phyloP scores from a whole-genome alignment of 1,140 invertebrate genomes.

The Pinna nobilis region DNA sequence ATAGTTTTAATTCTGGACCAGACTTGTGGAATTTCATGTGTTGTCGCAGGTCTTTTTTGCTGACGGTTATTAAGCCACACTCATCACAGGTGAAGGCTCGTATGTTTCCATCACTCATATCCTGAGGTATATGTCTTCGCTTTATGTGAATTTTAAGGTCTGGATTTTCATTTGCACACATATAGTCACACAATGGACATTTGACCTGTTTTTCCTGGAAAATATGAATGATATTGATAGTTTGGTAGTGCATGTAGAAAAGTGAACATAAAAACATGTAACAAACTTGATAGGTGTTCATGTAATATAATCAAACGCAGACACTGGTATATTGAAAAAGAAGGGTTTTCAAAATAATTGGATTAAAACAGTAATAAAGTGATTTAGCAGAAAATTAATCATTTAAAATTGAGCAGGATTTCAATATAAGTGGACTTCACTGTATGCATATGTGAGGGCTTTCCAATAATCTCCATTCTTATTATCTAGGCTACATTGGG shows the following conservation, averaged over 20 bases:
- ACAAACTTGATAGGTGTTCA: too few species aligned
- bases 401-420: too few species aligned
- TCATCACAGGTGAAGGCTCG: conserved; percentile 60
- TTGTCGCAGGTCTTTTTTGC: conserved; percentile 68
- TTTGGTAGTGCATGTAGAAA: not conserved
- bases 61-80: conserved; percentile 62
- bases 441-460: too few species aligned
- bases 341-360: too few species aligned
- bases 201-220: conserved; percentile 68
- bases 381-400: too few species aligned
- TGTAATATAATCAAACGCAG: too few species aligned
- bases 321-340: too few species aligned
- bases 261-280: too few species aligned
- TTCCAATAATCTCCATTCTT: too few species aligned
- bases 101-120: conserved; percentile 36
- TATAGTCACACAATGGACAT: conserved; percentile 70
- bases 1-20: conserved; percentile 72
- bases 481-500: too few species aligned
- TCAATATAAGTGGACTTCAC: too few species aligned
- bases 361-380: too few species aligned
- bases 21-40: conserved; percentile 72
- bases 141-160: conserved; percentile 71
- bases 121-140: conserved; percentile 59
- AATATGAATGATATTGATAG: conserved; percentile 7
- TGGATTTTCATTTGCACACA: conserved; percentile 71